Evolutionary conservation across 1,140 invertebrate species (phyloP).

Genomic region (Andrena cerasifolii): DNA sequence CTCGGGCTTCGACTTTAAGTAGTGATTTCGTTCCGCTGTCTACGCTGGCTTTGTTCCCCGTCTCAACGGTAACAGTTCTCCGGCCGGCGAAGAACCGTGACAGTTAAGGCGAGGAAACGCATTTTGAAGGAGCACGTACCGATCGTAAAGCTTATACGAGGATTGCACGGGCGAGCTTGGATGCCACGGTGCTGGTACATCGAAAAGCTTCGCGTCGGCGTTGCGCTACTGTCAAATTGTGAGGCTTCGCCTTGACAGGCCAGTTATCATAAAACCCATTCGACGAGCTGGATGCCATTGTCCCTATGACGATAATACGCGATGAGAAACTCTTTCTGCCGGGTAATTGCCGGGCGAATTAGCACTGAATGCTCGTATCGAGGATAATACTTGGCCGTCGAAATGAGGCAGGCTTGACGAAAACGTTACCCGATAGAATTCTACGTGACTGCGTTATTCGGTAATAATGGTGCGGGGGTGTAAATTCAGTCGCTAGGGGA

Average conservation of each 20-base stretch:
- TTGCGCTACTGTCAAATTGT: slow-evolving; percentile 33
- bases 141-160: slow-evolving; percentile 51
- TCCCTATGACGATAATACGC: not conserved
- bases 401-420: too few species aligned
- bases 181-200: slow-evolving; percentile 2
- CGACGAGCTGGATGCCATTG: not conserved
- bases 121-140: slow-evolving; percentile 34
- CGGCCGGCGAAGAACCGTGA: not conserved
- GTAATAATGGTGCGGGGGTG: too few species aligned
- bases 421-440: too few species aligned
- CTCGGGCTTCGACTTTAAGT: slow-evolving; percentile 28
- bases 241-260: not conserved
- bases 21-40: slow-evolving; percentile 39
- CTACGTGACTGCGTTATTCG: too few species aligned
- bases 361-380: too few species aligned
- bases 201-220: slow-evolving; percentile 5
- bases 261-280: not conserved
- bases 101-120: slow-evolving; percentile 29
- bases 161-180: slow-evolving; percentile 5
- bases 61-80: slow-evolving; percentile 29
- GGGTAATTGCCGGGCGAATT: too few species aligned
- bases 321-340: too few species aligned
- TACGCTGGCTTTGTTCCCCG: not conserved
- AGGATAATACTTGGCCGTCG: too few species aligned
- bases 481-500: too few species aligned